A percentile compares a stretch with the other conserved stretches of the same genome.
Conservation (phyloP, 1,140 invertebrate species). For the Parapsyche elsis region DNA sequence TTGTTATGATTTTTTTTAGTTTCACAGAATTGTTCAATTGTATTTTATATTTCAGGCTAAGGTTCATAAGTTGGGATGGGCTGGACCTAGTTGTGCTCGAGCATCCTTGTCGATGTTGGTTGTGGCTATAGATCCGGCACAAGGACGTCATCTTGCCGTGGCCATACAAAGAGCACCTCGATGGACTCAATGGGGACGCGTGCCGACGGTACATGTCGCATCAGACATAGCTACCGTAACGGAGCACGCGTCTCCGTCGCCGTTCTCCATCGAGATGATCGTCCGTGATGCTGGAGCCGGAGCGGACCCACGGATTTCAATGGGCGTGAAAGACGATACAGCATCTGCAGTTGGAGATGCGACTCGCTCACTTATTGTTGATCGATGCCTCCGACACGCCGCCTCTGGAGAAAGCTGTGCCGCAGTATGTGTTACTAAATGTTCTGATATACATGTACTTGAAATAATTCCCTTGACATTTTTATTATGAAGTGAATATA, state of each 20-base stretch:
- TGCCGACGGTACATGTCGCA: slow-evolving; percentile 9
- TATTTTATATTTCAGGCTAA: no score
- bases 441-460: no score
- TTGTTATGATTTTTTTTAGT: no score
- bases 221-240: not conserved
- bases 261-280: not conserved
- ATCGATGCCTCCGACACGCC: not conserved
- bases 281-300: not conserved
- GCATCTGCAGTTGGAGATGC: not conserved
- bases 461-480: no score
- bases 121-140: not conserved
- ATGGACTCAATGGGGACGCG: not conserved
- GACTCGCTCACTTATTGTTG: not conserved
- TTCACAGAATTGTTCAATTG: no score
- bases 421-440: no score
- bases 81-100: slow-evolving; percentile 47
- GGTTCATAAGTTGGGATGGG: slow-evolving; percentile 32
- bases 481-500: no score
- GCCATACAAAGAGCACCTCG: not conserved
- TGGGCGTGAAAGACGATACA: not conserved
- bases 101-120: slow-evolving; percentile 43
- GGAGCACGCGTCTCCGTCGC: slow-evolving; percentile 33
- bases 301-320: not conserved
- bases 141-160: not conserved
- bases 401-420: not conserved